These are phyloP conservation scores for Aquatica leii DNA, from an alignment of 2,888 invertebrate species.

Conservation along the genomic window DNA sequence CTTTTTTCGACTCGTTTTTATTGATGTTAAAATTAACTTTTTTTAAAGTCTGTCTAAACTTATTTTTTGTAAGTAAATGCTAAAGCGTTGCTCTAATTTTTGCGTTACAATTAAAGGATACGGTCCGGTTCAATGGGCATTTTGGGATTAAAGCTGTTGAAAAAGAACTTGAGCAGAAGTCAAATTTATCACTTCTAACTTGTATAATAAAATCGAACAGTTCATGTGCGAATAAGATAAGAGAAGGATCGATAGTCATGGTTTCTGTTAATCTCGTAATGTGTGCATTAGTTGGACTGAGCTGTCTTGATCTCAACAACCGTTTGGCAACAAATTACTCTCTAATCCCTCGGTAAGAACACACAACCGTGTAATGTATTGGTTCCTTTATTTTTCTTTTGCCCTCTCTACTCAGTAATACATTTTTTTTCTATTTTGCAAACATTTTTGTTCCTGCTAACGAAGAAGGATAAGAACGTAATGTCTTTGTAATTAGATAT, in stretches of 20 bases:
- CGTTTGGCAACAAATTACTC: slow-evolving; percentile 49
- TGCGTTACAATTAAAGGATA: too few relatives aligned
- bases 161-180: slow-evolving; percentile 13
- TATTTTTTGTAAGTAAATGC: too few relatives aligned
- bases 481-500: background rate
- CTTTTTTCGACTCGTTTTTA: too few relatives aligned
- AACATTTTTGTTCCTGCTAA: background rate
- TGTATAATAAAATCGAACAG: slow-evolving; percentile 49
- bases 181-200: slow-evolving; percentile 31
- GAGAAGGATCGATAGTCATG: slow-evolving; percentile 54
- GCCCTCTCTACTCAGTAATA: too few relatives aligned
- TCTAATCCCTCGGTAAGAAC: slow-evolving; percentile 41
- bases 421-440: background rate
- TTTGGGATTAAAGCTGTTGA: background rate
- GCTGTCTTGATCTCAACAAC: slow-evolving; percentile 48
- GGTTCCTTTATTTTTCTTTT: too few relatives aligned
- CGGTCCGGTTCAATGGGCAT: too few relatives aligned
- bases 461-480: background rate
- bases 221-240: slow-evolving; percentile 58
- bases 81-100: too few relatives aligned
- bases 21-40: too few relatives aligned
- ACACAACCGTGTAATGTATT: slow-evolving; percentile 18
- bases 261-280: slow-evolving; percentile 51
- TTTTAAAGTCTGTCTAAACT: too few relatives aligned
- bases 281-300: slow-evolving; percentile 44